These are phyloP conservation scores for Parnassius smintheus DNA, from an alignment of 2,888 invertebrate genomes.

Conservation along the genomic window DNA sequence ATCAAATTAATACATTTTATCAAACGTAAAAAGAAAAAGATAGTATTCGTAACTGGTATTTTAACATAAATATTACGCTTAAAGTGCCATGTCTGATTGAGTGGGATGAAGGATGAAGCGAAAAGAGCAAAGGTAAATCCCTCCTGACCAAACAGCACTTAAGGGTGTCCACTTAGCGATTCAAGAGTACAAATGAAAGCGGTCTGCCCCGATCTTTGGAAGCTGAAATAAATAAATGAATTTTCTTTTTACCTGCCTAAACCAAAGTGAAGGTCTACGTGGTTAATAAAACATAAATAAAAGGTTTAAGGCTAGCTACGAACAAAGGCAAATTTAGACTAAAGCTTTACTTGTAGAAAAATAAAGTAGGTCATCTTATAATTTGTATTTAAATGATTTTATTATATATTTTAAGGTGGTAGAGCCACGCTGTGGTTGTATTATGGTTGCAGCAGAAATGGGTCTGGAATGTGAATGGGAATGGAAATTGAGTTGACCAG, in stretches of 20 bases:
- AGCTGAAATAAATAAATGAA: conserved; percentile 66
- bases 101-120: conserved; percentile 59
- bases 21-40: too few relatives aligned
- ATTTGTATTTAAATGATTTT: too few relatives aligned
- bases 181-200: conserved; percentile 59
- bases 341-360: conserved; percentile 4
- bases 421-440: too few relatives aligned
- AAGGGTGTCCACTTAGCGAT: conserved; percentile 73
- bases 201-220: conserved; percentile 45
- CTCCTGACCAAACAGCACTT: conserved; percentile 76
- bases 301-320: conserved; percentile 8
- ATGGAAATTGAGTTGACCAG: too few relatives aligned
- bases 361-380: neutral
- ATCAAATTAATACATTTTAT: too few relatives aligned
- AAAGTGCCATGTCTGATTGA: conserved; percentile 58
- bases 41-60: neutral
- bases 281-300: conserved; percentile 24
- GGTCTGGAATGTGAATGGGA: too few relatives aligned
- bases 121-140: conserved; percentile 79
- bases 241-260: conserved; percentile 53
- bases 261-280: conserved; percentile 34
- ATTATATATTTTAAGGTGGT: too few relatives aligned
- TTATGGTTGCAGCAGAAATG: too few relatives aligned
- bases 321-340: conserved; percentile 26
- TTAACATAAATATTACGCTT: neutral